Evolutionary conservation across 2,888 invertebrate species (phyloP).

Genomic region (Tetheella fluctuosa): DNA sequence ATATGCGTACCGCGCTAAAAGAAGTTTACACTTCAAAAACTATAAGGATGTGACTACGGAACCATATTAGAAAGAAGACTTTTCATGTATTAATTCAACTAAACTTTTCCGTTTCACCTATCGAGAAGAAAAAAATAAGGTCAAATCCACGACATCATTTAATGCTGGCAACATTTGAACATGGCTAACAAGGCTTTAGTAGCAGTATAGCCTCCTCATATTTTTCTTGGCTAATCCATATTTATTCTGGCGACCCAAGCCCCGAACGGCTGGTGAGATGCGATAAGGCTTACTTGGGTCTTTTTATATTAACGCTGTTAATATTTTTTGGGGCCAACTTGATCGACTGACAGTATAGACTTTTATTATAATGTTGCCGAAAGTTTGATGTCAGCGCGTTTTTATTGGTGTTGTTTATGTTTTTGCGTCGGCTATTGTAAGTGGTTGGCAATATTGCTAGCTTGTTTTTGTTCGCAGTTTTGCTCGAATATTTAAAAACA

Average conservation of each 20-base stretch:
- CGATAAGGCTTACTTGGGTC: constrained; percentile 53
- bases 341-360: constrained; percentile 34
- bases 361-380: constrained; percentile 16
- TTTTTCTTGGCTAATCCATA: constrained; percentile 75
- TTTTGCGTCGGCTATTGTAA: too few relatives aligned
- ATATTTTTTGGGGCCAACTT: constrained; percentile 51
- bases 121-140: background rate
- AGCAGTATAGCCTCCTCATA: constrained; percentile 57
- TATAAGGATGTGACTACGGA: background rate
- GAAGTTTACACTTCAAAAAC: too few relatives aligned
- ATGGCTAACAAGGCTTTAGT: constrained; percentile 56
- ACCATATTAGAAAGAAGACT: background rate
- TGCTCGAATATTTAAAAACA: background rate
- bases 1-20: too few relatives aligned
- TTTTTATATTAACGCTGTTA: constrained; percentile 64
- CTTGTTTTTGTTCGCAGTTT: background rate
- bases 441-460: background rate
- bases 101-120: background rate
- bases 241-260: constrained; percentile 74
- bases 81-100: background rate
- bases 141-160: constrained; percentile 28
- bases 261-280: constrained; percentile 55
- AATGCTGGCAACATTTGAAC: constrained; percentile 33
- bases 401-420: constrained; percentile 4
- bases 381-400: constrained; percentile 11